phyloP scores from a whole-genome alignment of 2,113 vertebrate genomes.

The Salvelinus fontinalis region DNA sequence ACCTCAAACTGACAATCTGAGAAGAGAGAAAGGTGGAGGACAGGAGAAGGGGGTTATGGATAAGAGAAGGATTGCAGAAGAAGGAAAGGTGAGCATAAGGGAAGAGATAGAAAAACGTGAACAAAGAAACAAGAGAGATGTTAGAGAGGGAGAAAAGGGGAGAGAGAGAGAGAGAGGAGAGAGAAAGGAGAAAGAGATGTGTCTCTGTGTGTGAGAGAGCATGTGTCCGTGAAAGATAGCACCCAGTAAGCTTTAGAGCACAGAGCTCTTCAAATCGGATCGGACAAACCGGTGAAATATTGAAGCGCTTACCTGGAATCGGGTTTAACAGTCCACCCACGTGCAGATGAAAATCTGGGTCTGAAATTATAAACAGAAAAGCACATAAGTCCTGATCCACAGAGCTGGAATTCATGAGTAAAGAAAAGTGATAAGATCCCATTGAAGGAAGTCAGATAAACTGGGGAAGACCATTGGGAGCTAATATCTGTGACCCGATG shows the following conservation, averaged over 20 bases:
- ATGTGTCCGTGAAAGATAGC: conserved; percentile 48
- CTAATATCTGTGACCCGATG: conserved; percentile 51
- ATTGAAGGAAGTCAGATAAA: conserved; percentile 51
- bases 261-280: conserved; percentile 60
- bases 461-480: conserved; percentile 16
- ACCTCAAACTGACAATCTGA: conserved; percentile 97
- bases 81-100: background rate
- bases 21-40: conserved; percentile 14
- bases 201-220: conserved; percentile 4
- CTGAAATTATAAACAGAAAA: conserved; percentile 79
- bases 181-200: conserved; percentile 8
- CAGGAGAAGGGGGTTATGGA: conserved; percentile 40
- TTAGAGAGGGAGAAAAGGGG: conserved; percentile 12
- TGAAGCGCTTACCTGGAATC: conserved; percentile 87
- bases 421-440: conserved; percentile 60
- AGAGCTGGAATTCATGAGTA: conserved; percentile 45
- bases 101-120: conserved; percentile 7
- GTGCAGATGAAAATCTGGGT: conserved; percentile 97
- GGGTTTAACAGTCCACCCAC: conserved; percentile 98
- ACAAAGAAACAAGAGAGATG: conserved; percentile 75
- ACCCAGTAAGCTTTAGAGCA: conserved; percentile 61
- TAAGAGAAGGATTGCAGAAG: conserved; percentile 41
- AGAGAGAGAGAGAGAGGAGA: conserved; percentile 10
- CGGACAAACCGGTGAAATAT: conserved; percentile 58
- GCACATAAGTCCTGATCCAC: conserved; percentile 57